A percentile compares a stretch with the other conserved stretches of the same genome.
Conservation (phyloP, 1,140 invertebrate genomes). For the Papilio dardanus region DNA sequence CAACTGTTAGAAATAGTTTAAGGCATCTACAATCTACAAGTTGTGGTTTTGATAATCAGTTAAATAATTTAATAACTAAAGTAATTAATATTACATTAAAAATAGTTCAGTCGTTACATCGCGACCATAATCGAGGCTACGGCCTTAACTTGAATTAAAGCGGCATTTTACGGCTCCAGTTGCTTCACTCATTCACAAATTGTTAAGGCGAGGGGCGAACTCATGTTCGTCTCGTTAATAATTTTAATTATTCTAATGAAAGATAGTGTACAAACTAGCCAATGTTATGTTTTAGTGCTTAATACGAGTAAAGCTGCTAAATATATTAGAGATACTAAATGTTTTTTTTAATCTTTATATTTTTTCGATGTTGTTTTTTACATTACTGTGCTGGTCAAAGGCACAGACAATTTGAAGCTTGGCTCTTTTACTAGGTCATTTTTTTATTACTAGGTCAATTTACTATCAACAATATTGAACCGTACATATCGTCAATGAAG, state of each 20-base stretch:
- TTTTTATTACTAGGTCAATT: not conserved
- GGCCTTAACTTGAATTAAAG: constrained; percentile 26
- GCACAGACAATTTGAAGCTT: not conserved
- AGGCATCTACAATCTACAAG: too few species aligned
- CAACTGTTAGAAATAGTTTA: too few species aligned
- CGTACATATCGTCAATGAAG: not conserved
- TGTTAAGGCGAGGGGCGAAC: constrained; percentile 40
- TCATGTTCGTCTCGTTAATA: constrained; percentile 56
- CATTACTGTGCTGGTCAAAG: not conserved
- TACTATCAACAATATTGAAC: not conserved
- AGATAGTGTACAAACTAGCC: constrained; percentile 26
- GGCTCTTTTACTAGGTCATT: too few species aligned
- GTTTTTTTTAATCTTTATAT: too few species aligned
- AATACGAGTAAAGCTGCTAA: not conserved
- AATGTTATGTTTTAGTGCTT: constrained; percentile 1
- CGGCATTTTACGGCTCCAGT: constrained; percentile 50
- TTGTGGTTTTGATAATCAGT: too few species aligned
- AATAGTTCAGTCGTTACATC: not conserved
- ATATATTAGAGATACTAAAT: not conserved
- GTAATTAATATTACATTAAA: not conserved
- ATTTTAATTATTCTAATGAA: constrained; percentile 58
- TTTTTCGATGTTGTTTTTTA: too few species aligned
- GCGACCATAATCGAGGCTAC: not conserved
- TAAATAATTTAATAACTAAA: not conserved
- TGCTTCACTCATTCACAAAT: constrained; percentile 50